phyloP scores from a whole-genome alignment of 1,140 invertebrate species.

The Hypothenemus hampei region DNA sequence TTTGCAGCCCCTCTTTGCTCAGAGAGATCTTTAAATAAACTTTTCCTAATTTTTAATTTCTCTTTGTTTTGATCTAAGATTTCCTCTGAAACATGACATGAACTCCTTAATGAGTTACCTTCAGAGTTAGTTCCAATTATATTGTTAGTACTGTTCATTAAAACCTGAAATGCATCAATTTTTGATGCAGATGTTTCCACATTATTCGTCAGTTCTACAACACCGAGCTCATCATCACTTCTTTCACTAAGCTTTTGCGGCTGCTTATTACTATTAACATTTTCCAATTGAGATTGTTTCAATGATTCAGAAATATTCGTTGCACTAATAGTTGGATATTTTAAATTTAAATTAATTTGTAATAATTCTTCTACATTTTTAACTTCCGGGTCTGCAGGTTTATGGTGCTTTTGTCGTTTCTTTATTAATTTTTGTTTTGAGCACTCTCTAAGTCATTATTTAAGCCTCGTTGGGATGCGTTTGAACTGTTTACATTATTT shows the following conservation, averaged over 20 bases:
- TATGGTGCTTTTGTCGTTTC: slow-evolving; percentile 24
- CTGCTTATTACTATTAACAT: background rate
- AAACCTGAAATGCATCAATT: slow-evolving; percentile 55
- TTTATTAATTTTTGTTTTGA: background rate
- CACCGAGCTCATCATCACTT: no score
- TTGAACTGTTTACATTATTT: background rate
- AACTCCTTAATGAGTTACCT: slow-evolving; percentile 48
- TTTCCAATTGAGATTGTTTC: slow-evolving; percentile 1
- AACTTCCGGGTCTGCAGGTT: slow-evolving; percentile 28
- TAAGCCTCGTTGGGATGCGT: no score
- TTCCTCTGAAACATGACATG: slow-evolving; percentile 33
- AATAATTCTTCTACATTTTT: slow-evolving; percentile 26
- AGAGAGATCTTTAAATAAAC: slow-evolving; percentile 53
- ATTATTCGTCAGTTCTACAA: no score
- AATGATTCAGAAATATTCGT: background rate
- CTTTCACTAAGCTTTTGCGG: no score
- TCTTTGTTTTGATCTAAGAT: slow-evolving; percentile 45
- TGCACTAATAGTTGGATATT: slow-evolving; percentile 25
- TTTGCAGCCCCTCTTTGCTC: slow-evolving; percentile 52
- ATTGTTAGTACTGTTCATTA: slow-evolving; percentile 60
- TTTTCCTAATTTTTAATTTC: slow-evolving; percentile 49
- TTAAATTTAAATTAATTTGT: slow-evolving; percentile 20
- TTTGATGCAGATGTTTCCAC: slow-evolving; percentile 9
- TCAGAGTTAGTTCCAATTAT: slow-evolving; percentile 57
- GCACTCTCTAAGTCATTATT: no score